These are phyloP conservation scores for Mesorhabditis spiculigera DNA, from an alignment of 2,888 invertebrate genomes.

Conservation along the genomic window DNA sequence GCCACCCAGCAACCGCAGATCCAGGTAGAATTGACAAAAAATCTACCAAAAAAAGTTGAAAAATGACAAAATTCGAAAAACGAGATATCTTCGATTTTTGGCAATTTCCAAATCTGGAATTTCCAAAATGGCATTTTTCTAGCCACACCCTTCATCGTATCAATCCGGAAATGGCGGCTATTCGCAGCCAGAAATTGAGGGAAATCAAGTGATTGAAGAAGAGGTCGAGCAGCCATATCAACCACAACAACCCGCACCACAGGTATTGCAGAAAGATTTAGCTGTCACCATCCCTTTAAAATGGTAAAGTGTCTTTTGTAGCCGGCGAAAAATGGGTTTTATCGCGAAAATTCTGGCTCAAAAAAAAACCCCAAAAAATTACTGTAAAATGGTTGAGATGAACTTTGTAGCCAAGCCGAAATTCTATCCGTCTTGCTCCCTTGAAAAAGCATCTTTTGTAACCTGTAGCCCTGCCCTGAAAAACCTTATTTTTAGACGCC, in stretches of 20 bases:
- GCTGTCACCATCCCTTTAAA: no score
- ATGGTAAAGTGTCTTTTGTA: no score
- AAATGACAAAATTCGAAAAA: neutral
- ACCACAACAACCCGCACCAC: neutral
- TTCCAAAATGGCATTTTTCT: neutral
- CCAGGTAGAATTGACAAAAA: neutral
- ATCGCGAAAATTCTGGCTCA: no score
- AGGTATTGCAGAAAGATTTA: no score
- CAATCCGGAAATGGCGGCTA: neutral
- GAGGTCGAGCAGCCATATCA: neutral
- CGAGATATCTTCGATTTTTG: neutral
- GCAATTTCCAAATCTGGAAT: neutral
- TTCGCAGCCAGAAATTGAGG: conserved; percentile 4
- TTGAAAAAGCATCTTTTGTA: no score
- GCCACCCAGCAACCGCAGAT: neutral
- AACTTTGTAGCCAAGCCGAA: no score
- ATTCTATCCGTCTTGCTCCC: no score
- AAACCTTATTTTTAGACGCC: neutral
- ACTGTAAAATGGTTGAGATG: no score
- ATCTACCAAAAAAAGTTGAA: neutral
- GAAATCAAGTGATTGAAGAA: conserved; percentile 1
- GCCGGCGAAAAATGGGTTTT: no score
- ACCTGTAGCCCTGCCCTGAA: no score
- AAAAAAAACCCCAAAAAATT: no score
- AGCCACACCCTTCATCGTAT: neutral